Evolutionary conservation across 2,888 invertebrate genomes (phyloP).

Genomic region (Callinectes sapidus): DNA sequence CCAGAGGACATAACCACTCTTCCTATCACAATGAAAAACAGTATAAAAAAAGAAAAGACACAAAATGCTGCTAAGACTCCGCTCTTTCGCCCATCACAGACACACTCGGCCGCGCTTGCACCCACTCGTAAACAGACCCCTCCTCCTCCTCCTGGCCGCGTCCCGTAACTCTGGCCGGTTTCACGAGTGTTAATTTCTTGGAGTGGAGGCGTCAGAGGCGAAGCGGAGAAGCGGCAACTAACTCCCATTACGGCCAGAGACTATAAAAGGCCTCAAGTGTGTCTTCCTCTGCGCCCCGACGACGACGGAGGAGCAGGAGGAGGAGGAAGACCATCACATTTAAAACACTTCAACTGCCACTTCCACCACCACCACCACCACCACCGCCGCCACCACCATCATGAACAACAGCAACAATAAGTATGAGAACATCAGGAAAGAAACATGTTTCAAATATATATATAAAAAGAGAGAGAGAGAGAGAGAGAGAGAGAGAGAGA

Average conservation of each 20-base stretch:
- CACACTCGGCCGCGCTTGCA: background rate
- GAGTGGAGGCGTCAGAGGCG: conserved; percentile 12
- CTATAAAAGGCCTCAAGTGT: conserved; percentile 15
- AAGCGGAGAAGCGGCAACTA: background rate
- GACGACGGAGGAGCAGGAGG: background rate
- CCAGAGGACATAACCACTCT: background rate
- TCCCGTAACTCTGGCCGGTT: background rate
- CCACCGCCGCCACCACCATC: background rate
- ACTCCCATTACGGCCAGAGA: background rate
- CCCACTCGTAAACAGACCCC: background rate
- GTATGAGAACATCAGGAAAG: background rate
- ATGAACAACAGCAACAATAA: background rate
- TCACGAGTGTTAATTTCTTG: background rate
- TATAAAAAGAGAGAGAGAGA: background rate
- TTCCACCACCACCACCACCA: background rate
- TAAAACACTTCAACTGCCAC: background rate
- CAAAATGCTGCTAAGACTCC: background rate
- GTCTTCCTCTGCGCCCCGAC: background rate
- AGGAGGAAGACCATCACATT: background rate
- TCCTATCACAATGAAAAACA: background rate
- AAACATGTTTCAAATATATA: background rate
- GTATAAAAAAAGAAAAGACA: background rate
- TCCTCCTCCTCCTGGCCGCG: background rate
- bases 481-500: conserved; percentile 1
- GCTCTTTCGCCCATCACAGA: background rate